These are phyloP conservation scores for Tokudaia muenninki DNA, from an alignment of 2,797 vertebrate genomes.

Conservation along the genomic window DNA sequence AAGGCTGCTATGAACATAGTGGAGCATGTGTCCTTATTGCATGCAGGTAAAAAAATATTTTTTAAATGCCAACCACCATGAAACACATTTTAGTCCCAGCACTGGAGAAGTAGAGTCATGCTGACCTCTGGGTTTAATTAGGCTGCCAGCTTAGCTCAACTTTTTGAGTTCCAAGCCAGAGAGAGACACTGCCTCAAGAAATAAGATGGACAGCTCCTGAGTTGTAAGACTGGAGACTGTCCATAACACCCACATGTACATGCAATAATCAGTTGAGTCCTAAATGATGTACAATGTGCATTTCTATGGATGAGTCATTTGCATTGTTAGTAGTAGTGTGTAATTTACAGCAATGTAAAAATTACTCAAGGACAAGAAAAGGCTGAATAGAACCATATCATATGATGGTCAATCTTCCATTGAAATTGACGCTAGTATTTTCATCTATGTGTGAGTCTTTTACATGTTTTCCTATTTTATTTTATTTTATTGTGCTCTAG, in stretches of 20 bases:
- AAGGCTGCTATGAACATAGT: too few species aligned
- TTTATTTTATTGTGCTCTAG: slow-evolving; percentile 8
- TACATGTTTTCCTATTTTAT: too few species aligned
- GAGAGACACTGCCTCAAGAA: background rate
- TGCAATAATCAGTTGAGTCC: slow-evolving; percentile 63
- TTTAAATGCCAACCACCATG: background rate
- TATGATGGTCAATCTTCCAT: slow-evolving; percentile 14
- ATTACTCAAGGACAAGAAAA: slow-evolving; percentile 56
- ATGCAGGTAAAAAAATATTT: too few species aligned
- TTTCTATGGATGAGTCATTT: slow-evolving; percentile 64
- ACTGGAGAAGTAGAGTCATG: background rate
- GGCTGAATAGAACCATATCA: background rate
- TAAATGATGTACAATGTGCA: slow-evolving; percentile 62
- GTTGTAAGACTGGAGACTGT: background rate
- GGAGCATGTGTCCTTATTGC: too few species aligned
- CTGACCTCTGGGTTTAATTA: background rate
- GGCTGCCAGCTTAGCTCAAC: background rate
- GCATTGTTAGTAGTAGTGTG: slow-evolving; percentile 53
- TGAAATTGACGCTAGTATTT: slow-evolving; percentile 34
- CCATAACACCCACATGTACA: too few species aligned
- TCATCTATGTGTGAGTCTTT: slow-evolving; percentile 40
- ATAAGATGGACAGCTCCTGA: background rate
- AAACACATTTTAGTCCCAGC: too few species aligned
- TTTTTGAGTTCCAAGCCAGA: background rate
- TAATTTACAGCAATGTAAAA: slow-evolving; percentile 56